phyloP scores from a whole-genome alignment of 2,113 vertebrate species.

The Garra rufa region DNA sequence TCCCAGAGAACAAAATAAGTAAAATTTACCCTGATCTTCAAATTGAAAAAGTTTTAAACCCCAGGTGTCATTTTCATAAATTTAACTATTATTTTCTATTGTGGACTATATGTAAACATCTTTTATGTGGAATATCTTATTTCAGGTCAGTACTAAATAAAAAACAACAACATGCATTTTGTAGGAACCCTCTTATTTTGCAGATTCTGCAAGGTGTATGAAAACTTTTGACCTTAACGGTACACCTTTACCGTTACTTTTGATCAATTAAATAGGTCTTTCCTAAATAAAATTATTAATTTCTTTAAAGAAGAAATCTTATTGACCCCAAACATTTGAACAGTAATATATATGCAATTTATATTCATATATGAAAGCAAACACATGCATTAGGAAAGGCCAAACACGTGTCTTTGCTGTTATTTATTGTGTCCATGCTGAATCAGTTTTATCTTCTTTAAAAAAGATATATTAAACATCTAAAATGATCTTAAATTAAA shows the following conservation, averaged over 20 bases:
- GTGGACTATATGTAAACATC: too few relatives aligned
- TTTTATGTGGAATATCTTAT: too few relatives aligned
- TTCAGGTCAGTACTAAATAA: too few relatives aligned
- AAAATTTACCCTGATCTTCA: too few relatives aligned
- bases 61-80: too few relatives aligned
- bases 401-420: neutral
- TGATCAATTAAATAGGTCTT: neutral
- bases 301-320: neutral
- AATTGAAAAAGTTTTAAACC: too few relatives aligned
- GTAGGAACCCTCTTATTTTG: too few relatives aligned
- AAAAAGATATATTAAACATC: slow-evolving; percentile 5
- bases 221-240: neutral
- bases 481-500: slow-evolving; percentile 9
- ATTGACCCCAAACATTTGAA: neutral
- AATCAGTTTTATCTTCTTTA: neutral
- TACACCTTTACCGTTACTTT: neutral
- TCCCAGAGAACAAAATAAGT: too few relatives aligned
- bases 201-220: too few relatives aligned
- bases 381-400: neutral
- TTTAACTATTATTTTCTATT: too few relatives aligned
- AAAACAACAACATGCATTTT: too few relatives aligned
- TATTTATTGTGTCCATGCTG: neutral
- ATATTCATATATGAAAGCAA: slow-evolving; percentile 5
- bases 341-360: neutral
- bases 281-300: neutral